These are phyloP conservation scores for Myotis pilosus DNA, from an alignment of 2,797 vertebrate species.

Conservation along the genomic window DNA sequence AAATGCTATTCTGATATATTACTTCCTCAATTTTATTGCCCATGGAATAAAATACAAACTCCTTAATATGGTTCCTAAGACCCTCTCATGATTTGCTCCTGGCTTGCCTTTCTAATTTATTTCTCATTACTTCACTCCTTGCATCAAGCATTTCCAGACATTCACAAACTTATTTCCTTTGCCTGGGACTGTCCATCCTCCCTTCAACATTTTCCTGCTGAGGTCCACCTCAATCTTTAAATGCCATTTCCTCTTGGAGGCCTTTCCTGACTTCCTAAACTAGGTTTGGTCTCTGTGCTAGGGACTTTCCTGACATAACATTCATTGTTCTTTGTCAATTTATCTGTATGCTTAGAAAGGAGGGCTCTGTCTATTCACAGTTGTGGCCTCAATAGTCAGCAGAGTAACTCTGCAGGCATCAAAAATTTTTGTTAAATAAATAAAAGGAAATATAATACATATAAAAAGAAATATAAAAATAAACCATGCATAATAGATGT, in stretches of 20 bases:
- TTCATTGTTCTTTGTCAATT: conserved; percentile 59
- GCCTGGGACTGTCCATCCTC: neutral
- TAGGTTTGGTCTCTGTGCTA: neutral
- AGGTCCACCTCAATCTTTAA: neutral
- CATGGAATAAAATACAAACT: neutral
- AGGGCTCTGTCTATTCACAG: conserved; percentile 61
- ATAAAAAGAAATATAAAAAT: neutral
- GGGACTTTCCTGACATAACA: conserved; percentile 12
- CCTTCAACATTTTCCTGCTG: neutral
- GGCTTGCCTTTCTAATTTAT: neutral
- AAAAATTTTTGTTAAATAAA: neutral
- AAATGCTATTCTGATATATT: neutral
- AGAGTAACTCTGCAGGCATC: neutral
- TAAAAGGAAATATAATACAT: conserved; percentile 12
- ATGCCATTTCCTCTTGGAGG: neutral
- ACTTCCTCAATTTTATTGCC: neutral
- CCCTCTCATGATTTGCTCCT: neutral
- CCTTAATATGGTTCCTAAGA: neutral
- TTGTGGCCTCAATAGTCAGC: neutral
- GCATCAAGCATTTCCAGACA: neutral
- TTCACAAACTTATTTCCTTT: neutral
- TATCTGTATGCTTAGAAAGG: conserved; percentile 53
- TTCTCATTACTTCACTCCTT: neutral
- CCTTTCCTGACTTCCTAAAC: conserved; percentile 21
- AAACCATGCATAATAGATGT: neutral